phyloP scores from a whole-genome alignment of 2,113 vertebrate species.

The Platysteira castanea region DNA sequence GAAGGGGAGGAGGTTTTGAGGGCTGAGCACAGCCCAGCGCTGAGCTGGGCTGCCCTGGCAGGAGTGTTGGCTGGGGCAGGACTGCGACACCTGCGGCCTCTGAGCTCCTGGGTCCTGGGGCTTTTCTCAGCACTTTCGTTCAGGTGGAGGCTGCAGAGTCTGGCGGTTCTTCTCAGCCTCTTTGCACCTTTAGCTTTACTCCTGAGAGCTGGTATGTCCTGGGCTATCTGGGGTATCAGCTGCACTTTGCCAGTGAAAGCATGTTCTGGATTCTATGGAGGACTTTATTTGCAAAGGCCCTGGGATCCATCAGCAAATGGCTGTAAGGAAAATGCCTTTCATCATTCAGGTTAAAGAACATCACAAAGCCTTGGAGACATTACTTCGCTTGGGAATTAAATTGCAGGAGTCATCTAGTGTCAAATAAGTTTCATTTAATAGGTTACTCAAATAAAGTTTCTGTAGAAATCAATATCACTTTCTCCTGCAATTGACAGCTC shows the following conservation, averaged over 20 bases:
- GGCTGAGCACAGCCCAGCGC: background rate
- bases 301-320: background rate
- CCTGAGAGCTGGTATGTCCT: background rate
- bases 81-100: background rate
- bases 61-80: background rate
- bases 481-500: conserved; percentile 50
- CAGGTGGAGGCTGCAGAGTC: background rate
- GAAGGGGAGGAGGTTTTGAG: background rate
- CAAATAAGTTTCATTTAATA: conserved; percentile 63
- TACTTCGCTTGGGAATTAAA: conserved; percentile 52
- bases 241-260: background rate
- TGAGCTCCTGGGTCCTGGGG: background rate
- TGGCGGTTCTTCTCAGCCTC: fast-evolving
- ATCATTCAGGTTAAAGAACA: conserved; percentile 29
- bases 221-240: background rate
- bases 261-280: background rate
- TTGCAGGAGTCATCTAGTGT: conserved; percentile 50
- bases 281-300: background rate
- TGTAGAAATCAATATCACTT: conserved; percentile 66
- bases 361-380: conserved; percentile 31
- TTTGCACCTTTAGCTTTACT: background rate
- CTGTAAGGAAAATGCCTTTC: conserved; percentile 41
- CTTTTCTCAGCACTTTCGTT: background rate
- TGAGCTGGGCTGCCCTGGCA: background rate
- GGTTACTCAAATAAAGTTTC: conserved; percentile 59